A percentile compares a stretch with the other conserved stretches of the same genome.
Conservation (phyloP, 2,113 vertebrate species). For the Rhinichthys klamathensis region DNA sequence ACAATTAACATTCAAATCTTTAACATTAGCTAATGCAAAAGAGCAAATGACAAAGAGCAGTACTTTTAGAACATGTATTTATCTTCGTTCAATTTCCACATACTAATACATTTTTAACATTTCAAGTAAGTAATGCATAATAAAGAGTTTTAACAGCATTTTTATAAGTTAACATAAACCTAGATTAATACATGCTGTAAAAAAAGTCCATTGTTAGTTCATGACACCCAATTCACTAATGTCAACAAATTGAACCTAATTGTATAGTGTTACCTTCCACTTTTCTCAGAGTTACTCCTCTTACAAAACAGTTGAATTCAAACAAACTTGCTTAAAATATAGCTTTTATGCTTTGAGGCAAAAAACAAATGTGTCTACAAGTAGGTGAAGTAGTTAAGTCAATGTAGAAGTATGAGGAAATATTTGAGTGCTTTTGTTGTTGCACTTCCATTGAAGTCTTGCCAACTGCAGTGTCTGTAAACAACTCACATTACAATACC, state of each 20-base stretch:
- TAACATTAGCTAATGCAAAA: no score
- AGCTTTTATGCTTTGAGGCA: constrained; percentile 21
- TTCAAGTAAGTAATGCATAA: no score
- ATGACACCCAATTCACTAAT: neutral
- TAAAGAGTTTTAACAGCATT: no score
- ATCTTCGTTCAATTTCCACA: no score
- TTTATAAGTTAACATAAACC: no score
- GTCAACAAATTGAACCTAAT: neutral
- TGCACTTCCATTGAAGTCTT: constrained; percentile 33
- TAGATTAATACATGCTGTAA: neutral
- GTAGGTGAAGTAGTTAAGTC: constrained; percentile 17
- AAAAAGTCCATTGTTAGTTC: neutral
- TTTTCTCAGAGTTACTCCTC: neutral
- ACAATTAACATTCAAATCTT: no score
- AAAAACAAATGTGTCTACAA: constrained; percentile 18
- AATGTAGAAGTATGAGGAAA: constrained; percentile 19
- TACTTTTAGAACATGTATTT: no score
- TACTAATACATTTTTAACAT: no score
- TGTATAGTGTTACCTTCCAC: neutral
- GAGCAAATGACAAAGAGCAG: no score
- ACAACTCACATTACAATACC: constrained; percentile 15
- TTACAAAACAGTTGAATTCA: neutral
- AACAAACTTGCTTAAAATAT: constrained; percentile 19
- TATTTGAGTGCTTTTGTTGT: constrained; percentile 26
- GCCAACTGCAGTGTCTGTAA: constrained; percentile 12